phyloP scores from a whole-genome alignment of 2,113 vertebrate genomes.

The Recurvirostra avosetta region DNA sequence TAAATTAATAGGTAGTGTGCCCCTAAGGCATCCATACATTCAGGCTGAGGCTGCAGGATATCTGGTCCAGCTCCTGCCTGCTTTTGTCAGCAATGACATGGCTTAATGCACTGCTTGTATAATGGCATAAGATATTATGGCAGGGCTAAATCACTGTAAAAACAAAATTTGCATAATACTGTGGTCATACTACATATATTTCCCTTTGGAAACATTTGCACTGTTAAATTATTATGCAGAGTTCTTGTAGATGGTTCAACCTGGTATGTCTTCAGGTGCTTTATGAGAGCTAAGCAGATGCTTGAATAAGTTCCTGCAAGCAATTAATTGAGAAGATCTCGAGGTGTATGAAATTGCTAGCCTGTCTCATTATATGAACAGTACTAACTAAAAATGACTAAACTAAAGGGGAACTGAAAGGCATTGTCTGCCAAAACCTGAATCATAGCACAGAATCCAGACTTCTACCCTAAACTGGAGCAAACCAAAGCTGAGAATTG shows the following conservation, averaged over 20 bases:
- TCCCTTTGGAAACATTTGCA: conserved; percentile 64
- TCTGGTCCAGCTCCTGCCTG: conserved; percentile 32
- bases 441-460: neutral
- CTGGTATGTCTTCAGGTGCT: conserved; percentile 35
- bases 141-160: conserved; percentile 64
- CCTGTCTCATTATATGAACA: neutral
- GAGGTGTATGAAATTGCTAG: neutral
- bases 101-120: conserved; percentile 59
- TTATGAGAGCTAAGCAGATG: conserved; percentile 35
- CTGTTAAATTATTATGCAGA: conserved; percentile 59
- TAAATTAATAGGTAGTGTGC: conserved; percentile 74
- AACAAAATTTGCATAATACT: conserved; percentile 73
- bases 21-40: conserved; percentile 69
- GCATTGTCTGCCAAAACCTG: neutral
- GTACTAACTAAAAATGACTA: neutral
- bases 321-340: neutral
- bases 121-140: conserved; percentile 56
- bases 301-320: conserved; percentile 44
- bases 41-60: conserved; percentile 58
- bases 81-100: conserved; percentile 60
- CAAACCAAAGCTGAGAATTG: neutral
- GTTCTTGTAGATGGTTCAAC: conserved; percentile 17
- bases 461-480: neutral
- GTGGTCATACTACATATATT: conserved; percentile 48
- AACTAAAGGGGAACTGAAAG: neutral